phyloP scores from a whole-genome alignment of 2,888 invertebrate genomes.

The Hirtodrosophila trivittata region DNA sequence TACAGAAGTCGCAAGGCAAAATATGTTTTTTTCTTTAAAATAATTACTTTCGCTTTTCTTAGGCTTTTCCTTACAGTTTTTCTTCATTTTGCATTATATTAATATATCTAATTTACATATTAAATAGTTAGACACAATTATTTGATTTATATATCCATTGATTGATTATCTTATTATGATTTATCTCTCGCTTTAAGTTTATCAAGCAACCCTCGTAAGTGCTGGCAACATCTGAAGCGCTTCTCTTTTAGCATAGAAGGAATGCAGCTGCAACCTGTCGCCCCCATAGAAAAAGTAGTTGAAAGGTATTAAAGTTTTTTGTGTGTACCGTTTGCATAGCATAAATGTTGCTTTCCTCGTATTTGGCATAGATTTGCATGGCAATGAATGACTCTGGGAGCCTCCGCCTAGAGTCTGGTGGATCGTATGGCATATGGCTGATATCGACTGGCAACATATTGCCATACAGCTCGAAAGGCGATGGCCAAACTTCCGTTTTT shows the following conservation, averaged over 20 bases:
- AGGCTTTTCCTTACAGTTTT: too few relatives aligned
- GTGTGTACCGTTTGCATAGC: conserved; percentile 49
- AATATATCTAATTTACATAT: too few relatives aligned
- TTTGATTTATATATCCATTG: too few relatives aligned
- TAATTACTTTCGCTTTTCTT: too few relatives aligned
- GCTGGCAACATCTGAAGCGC: conserved; percentile 11
- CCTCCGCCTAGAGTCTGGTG: neutral
- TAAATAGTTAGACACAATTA: too few relatives aligned
- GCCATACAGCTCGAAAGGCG: conserved; percentile 57
- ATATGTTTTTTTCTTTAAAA: too few relatives aligned
- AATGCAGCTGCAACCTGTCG: conserved; percentile 25
- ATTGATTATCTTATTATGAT: too few relatives aligned
- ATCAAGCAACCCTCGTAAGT: conserved; percentile 26
- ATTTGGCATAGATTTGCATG: conserved; percentile 77
- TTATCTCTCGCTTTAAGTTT: too few relatives aligned
- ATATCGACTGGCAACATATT: conserved; percentile 72
- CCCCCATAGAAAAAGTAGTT: conserved; percentile 38
- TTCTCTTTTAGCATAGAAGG: conserved; percentile 21
- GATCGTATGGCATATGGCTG: conserved; percentile 6
- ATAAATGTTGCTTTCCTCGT: conserved; percentile 61
- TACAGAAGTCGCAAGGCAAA: too few relatives aligned
- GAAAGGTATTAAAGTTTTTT: conserved; percentile 61
- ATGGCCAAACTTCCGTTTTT: conserved; percentile 46
- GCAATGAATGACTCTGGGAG: conserved; percentile 42
- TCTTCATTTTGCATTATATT: too few relatives aligned